These are phyloP conservation scores for Syngnathus typhle DNA, from an alignment of 2,113 vertebrate genomes.

Conservation along the genomic window DNA sequence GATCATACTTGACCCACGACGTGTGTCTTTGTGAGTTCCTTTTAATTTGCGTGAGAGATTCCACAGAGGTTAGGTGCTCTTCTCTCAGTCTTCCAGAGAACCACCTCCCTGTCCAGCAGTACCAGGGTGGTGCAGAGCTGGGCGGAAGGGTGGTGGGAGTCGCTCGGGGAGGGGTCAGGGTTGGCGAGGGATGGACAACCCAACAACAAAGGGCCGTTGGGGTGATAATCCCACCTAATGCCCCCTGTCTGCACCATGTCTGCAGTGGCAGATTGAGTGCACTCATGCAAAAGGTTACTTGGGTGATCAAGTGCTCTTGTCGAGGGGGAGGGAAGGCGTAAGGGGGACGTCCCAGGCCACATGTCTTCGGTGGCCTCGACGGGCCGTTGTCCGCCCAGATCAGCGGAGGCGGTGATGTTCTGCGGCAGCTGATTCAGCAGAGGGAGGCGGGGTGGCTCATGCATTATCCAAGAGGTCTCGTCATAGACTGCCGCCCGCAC, in stretches of 20 bases:
- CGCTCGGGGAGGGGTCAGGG: conserved; percentile 3
- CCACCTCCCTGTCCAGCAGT: conserved; percentile 30
- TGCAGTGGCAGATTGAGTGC: conserved; percentile 56
- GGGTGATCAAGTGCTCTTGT: conserved; percentile 47
- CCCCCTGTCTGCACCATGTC: conserved; percentile 56
- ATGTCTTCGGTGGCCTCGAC: conserved; percentile 19
- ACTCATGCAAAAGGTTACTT: conserved; percentile 59
- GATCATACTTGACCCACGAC: not conserved
- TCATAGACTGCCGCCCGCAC: conserved; percentile 4
- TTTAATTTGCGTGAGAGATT: conserved; percentile 15
- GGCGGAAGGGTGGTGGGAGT: not conserved
- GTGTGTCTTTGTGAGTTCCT: conserved; percentile 1
- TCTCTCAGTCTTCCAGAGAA: conserved; percentile 16
- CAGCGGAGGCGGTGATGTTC: conserved; percentile 18
- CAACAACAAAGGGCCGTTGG: conserved; percentile 57
- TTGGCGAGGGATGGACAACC: conserved; percentile 36
- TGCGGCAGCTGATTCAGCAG: conserved; percentile 54
- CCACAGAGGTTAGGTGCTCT: conserved; percentile 15
- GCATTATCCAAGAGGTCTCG: conserved; percentile 51
- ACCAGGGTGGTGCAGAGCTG: conserved; percentile 23
- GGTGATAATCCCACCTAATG: conserved; percentile 62
- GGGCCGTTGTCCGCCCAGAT: conserved; percentile 10
- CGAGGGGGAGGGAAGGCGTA: conserved; percentile 26
- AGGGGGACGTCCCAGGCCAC: conserved; percentile 13
- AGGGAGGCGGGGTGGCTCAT: conserved; percentile 29